Percentiles rank a stretch among this genome's conserved stretches.
Evolutionary conservation across 2,113 vertebrate species (phyloP).

Genomic region (Cromileptes altivelis): DNA sequence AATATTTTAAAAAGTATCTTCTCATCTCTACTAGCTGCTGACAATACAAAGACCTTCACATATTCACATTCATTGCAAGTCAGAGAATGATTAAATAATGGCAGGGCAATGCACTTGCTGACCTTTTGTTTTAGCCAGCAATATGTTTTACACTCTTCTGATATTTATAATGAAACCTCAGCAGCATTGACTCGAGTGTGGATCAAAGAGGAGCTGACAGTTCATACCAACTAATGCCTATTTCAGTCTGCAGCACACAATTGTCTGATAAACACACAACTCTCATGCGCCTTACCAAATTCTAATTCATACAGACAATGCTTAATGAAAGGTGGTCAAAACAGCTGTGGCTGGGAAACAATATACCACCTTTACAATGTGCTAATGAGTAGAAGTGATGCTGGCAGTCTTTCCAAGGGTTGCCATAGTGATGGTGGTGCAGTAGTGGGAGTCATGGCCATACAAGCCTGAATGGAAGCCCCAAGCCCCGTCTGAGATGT

Average conservation of each 20-base stretch:
- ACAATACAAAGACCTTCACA: not conserved
- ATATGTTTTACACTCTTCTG: constrained; percentile 45
- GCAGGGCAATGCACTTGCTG: not conserved
- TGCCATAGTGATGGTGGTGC: constrained; percentile 71
- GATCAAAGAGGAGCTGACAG: constrained; percentile 55
- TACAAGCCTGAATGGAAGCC: constrained; percentile 32
- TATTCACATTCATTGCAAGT: not conserved
- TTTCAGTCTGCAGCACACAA: constrained; percentile 15
- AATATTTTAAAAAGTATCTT: not conserved
- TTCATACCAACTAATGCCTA: constrained; percentile 25
- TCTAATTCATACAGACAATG: constrained; percentile 22
- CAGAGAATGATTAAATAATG: constrained; percentile 18
- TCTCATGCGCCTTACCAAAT: not conserved
- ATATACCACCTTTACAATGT: constrained; percentile 67
- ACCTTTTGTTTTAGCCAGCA: constrained; percentile 50
- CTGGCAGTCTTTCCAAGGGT: constrained; percentile 69
- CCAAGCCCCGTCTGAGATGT: constrained; percentile 16
- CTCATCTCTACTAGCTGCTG: not conserved
- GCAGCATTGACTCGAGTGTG: constrained; percentile 31
- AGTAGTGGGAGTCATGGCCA: constrained; percentile 64
- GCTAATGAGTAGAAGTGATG: constrained; percentile 72
- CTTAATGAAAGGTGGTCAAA: constrained; percentile 51
- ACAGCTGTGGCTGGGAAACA: constrained; percentile 52
- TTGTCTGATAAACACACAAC: not conserved
- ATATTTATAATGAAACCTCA: constrained; percentile 64